Conservation (phyloP, 2,797 vertebrate genomes). For the Mormyrops attenuatus region DNA sequence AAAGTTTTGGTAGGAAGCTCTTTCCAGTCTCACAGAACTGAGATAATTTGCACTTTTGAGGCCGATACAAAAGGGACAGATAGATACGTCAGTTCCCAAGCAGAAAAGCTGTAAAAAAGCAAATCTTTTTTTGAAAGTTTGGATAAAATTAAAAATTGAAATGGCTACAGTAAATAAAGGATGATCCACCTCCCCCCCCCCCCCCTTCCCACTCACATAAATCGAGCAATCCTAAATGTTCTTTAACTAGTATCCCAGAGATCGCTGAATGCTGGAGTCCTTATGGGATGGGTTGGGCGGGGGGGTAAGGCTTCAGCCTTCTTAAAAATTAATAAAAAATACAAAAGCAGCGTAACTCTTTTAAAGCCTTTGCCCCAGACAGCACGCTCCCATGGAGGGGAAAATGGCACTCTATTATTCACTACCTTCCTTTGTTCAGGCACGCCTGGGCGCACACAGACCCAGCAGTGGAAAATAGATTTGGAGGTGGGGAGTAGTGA, state of each 20-base stretch:
- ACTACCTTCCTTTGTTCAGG: slow-evolving; percentile 6
- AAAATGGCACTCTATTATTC: slow-evolving; percentile 11
- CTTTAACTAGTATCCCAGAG: neutral
- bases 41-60: neutral
- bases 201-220: neutral
- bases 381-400: slow-evolving; percentile 3
- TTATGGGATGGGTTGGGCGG: neutral
- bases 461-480: neutral
- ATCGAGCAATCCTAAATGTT: neutral
- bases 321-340: slow-evolving; percentile 2
- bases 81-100: neutral
- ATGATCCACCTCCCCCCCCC: neutral
- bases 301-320: neutral
- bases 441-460: neutral
- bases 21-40: neutral
- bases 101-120: neutral
- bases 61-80: neutral
- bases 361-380: slow-evolving; percentile 11
- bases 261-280: neutral
- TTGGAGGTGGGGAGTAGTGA: neutral
- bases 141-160: neutral
- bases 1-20: neutral
- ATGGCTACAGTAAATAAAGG: neutral
- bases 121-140: neutral
- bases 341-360: neutral